Base-by-base conservation (phyloP, 1,140 invertebrate genomes). In the Aricia agestis region DNA sequence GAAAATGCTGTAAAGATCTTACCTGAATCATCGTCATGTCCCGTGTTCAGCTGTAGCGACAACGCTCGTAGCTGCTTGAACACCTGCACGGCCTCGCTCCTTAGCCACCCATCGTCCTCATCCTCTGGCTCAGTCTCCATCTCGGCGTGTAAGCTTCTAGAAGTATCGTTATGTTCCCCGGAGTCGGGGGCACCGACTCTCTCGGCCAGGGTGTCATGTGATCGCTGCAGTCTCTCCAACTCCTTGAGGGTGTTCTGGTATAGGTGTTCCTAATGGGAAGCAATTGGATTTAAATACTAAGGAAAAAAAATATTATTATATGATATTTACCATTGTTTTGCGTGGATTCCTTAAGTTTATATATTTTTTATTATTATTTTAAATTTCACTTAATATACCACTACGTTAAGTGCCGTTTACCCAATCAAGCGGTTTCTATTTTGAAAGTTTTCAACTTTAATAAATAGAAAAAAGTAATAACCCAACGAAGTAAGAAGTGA, bases 51-150 rank as follows among this genome's bases (percentile, higher is more conserved):
- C 72, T 96, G 95, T 69, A 94, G 93, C 70, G 94, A 94, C 68
- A 96, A 84, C 52, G 95, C 93, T 76, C 95, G 91, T 71, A 96
- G 83, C 81, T 96, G 94, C 78, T 95, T 94, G 80, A 94, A 94
- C 15, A 94, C 94, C 70, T 93, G 93, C 79, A 94, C 91, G 81
- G 94, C 91, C 86, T 94, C 93, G 84, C 90, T 92, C 92, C 92
- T 93, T 92, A 93, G 71, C 89, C 89, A 91, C 78, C 93, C 93
- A 76, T 94, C 92, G 57, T 96, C 92, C 72, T 95, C 86, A 71
- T 95, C 93, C 15, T 94, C 94, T 0, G 94, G 86, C 73, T 95
- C 94, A 69, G 95, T 93, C 81, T 96, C 95, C 95, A 96, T 95
- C 92, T 96, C 95, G 74, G 95, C 95, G 77, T 95, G 94, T 70